These are phyloP conservation scores for Trichogramma dendrolimi DNA, from an alignment of 2,888 invertebrate genomes.

Conservation along the genomic window DNA sequence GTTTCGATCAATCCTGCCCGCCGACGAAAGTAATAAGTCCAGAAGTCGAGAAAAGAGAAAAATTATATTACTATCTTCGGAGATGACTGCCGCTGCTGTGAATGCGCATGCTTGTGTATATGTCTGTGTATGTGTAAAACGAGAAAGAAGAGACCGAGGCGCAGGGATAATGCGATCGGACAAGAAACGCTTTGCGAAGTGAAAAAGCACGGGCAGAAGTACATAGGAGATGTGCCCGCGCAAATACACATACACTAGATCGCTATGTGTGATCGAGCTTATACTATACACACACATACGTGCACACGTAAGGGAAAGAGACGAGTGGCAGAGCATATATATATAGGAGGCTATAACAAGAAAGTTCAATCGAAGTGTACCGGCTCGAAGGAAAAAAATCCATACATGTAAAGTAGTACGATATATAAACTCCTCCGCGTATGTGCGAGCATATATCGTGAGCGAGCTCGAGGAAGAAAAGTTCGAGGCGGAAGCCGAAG, in stretches of 20 bases:
- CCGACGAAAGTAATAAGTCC: slow-evolving; percentile 36
- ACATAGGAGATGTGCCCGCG: slow-evolving; percentile 15
- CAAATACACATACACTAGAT: slow-evolving; percentile 8
- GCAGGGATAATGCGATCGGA: slow-evolving; percentile 11
- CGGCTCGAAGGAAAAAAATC: no score
- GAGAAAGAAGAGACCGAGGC: slow-evolving; percentile 16
- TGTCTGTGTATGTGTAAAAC: background rate
- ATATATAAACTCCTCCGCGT: no score
- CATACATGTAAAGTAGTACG: no score
- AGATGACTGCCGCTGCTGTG: no score
- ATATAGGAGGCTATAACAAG: no score
- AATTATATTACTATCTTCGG: no score
- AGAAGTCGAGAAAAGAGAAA: slow-evolving; percentile 30
- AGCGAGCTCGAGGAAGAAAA: no score
- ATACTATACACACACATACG: background rate
- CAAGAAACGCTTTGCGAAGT: background rate
- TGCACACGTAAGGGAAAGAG: slow-evolving; percentile 10
- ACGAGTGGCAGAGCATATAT: slow-evolving; percentile 5
- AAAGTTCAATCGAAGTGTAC: no score
- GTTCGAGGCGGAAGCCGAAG: no score
- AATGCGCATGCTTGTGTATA: no score
- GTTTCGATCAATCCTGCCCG: slow-evolving; percentile 33
- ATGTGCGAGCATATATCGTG: no score
- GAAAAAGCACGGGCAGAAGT: background rate
- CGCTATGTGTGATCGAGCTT: slow-evolving; percentile 22